Conservation (phyloP, 2,888 invertebrate species). For the Melangyna quadrimaculata region DNA sequence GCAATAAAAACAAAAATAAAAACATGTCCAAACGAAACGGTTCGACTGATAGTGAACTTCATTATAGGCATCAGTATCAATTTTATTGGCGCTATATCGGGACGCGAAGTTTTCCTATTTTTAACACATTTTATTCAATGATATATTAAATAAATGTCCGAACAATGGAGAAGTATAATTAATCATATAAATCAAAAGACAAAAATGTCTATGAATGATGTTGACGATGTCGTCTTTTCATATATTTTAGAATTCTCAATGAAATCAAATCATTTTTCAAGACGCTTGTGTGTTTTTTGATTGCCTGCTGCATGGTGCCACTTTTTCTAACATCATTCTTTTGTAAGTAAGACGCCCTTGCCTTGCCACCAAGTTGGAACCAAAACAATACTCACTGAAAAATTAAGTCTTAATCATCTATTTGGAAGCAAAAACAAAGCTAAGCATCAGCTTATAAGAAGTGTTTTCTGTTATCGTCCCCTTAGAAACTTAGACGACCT, state of each 20-base stretch:
- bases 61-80: slow-evolving; percentile 51
- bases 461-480: slow-evolving; percentile 32
- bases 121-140: not conserved
- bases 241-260: slow-evolving; percentile 76
- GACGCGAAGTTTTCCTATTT: slow-evolving; percentile 5
- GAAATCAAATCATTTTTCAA: slow-evolving; percentile 77
- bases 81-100: slow-evolving; percentile 34
- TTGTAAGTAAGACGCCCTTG: slow-evolving; percentile 76
- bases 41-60: slow-evolving; percentile 33
- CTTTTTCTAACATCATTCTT: slow-evolving; percentile 77
- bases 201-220: slow-evolving; percentile 1
- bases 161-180: slow-evolving; percentile 63
- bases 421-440: not conserved
- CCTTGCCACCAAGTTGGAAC: not conserved
- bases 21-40: slow-evolving; percentile 13
- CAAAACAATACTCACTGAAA: not conserved
- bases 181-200: not conserved
- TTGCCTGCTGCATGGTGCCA: slow-evolving; percentile 77
- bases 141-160: slow-evolving; percentile 42
- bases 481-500: slow-evolving; percentile 37
- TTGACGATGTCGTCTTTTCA: not conserved
- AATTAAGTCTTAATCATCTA: not conserved
- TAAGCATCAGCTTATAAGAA: slow-evolving; percentile 28
- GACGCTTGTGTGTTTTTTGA: slow-evolving; percentile 77
- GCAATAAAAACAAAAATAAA: not conserved